phyloP scores from a whole-genome alignment of 1,140 invertebrate species.

The Rhizoglyphus robini region DNA sequence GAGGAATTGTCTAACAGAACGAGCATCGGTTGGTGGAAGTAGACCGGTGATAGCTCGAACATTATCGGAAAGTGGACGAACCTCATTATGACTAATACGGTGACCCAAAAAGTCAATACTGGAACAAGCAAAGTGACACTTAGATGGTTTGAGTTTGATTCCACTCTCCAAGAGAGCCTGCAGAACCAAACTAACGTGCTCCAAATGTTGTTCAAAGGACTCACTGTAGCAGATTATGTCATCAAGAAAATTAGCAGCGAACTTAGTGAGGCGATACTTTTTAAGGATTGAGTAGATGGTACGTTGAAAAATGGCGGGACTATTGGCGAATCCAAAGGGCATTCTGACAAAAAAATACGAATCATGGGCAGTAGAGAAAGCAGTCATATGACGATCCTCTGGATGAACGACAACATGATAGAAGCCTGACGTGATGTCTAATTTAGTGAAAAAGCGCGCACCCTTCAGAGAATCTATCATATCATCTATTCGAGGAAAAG shows the following conservation, averaged over 20 bases:
- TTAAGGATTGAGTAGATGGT: background rate
- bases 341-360: constrained; percentile 28
- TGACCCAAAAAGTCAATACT: constrained; percentile 4
- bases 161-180: background rate
- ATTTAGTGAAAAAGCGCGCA: constrained; percentile 29
- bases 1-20: no score
- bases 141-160: background rate
- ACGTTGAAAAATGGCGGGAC: constrained; percentile 20
- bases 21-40: background rate
- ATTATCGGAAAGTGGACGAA: constrained; percentile 2
- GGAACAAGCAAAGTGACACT: background rate
- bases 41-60: background rate
- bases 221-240: constrained; percentile 23
- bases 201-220: constrained; percentile 22
- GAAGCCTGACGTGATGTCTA: constrained; percentile 33
- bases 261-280: background rate
- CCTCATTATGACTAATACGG: background rate
- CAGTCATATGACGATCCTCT: constrained; percentile 32
- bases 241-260: constrained; percentile 7
- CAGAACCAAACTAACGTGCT: background rate
- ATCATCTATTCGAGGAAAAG: constrained; percentile 37
- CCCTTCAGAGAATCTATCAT: constrained; percentile 30
- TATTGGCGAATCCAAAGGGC: constrained; percentile 25
- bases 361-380: constrained; percentile 32
- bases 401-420: constrained; percentile 31